These are phyloP conservation scores for Exaiptasia diaphana DNA, from an alignment of 64 coral and sea anemone genomes.

Conservation along the genomic window DNA sequence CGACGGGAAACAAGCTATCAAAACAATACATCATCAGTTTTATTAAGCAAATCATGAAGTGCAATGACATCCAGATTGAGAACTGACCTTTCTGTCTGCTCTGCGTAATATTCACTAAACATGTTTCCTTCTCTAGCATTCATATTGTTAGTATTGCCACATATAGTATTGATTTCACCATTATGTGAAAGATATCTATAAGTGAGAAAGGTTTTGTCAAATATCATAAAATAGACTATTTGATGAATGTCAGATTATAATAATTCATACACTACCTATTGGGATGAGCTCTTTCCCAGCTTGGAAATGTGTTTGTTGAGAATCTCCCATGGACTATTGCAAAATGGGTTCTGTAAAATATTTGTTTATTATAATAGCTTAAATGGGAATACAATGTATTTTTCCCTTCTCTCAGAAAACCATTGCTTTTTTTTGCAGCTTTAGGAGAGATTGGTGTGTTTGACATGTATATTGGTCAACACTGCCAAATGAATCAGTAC, in stretches of 20 bases:
- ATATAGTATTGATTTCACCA: constrained; percentile 97
- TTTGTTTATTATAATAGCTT: too few species aligned
- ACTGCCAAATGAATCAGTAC: too few species aligned
- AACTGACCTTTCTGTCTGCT: constrained; percentile 70
- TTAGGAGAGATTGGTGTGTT: too few species aligned
- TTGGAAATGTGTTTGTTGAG: constrained; percentile 98
- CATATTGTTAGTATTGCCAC: constrained; percentile 96
- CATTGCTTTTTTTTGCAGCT: too few species aligned
- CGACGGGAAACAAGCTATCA: constrained; percentile 83
- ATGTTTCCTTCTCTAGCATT: constrained; percentile 83
- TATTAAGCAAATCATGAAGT: background rate
- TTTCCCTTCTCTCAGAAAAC: too few species aligned
- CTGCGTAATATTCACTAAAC: constrained; percentile 77
- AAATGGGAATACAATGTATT: too few species aligned
- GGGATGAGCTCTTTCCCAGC: constrained; percentile 97
- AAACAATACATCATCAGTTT: background rate
- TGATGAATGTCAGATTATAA: background rate
- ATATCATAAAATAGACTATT: background rate
- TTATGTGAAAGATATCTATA: constrained; percentile 91
- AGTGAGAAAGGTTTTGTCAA: background rate
- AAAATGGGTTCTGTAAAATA: constrained; percentile 86
- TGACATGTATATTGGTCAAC: too few species aligned
- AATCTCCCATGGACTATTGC: constrained; percentile 91
- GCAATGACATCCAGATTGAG: too few species aligned
- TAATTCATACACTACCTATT: constrained; percentile 52